Conservation (phyloP, 2,797 vertebrate species). For the Spinus pinus region DNA sequence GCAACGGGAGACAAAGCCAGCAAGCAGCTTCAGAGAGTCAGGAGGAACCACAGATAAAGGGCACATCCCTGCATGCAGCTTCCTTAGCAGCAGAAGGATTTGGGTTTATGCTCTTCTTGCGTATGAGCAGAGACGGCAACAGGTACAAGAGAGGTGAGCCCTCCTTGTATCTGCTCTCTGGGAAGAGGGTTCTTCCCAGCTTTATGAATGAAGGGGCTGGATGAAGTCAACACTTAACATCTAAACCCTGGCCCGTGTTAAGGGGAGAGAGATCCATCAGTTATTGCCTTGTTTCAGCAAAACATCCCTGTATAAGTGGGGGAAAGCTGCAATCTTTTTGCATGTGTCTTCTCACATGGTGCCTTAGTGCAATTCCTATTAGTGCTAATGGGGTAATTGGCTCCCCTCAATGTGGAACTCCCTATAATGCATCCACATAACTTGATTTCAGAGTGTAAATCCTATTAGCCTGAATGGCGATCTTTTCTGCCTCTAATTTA, state of each 20-base stretch:
- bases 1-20: neutral
- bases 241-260: neutral
- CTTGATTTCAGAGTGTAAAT: constrained; percentile 67
- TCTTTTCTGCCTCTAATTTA: constrained; percentile 60
- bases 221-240: neutral
- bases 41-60: neutral
- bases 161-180: neutral
- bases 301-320: neutral
- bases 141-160: neutral
- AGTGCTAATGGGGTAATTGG: constrained; percentile 63
- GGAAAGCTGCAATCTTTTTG: neutral
- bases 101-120: neutral
- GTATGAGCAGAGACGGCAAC: neutral
- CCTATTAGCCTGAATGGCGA: constrained; percentile 51
- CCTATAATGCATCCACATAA: constrained; percentile 59
- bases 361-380: constrained; percentile 55
- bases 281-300: neutral
- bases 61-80: neutral
- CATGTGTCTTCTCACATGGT: constrained; percentile 30
- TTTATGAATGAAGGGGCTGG: neutral
- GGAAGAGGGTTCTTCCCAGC: neutral
- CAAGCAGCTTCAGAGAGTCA: neutral
- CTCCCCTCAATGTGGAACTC: constrained; percentile 43
- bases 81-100: neutral
- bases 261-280: neutral